A percentile compares a stretch with the other conserved stretches of the same genome.
These are phyloP conservation scores for Luperina testacea DNA, from an alignment of 2,888 invertebrate genomes.

Conservation along the genomic window DNA sequence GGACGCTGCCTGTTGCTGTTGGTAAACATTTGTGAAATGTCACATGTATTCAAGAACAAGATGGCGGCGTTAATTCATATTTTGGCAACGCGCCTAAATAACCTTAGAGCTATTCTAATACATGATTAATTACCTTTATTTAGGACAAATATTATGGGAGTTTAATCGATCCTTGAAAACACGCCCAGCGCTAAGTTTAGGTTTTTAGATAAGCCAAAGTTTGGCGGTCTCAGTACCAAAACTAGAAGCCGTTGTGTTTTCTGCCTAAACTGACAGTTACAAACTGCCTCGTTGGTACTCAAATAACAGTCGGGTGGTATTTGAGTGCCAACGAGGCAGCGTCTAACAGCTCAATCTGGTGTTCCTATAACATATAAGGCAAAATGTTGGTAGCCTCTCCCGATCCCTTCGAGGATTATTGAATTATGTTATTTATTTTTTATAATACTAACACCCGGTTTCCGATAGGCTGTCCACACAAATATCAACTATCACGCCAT, in stretches of 20 bases:
- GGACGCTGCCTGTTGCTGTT: background rate
- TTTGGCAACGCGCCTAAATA: background rate
- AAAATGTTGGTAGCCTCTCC: background rate
- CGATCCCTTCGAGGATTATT: background rate
- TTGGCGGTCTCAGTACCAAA: background rate
- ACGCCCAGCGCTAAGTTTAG: background rate
- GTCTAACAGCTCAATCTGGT: background rate
- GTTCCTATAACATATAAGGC: background rate
- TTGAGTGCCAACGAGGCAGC: no score
- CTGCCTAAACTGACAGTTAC: background rate
- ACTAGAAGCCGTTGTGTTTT: background rate
- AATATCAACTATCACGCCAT: background rate
- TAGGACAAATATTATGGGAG: background rate
- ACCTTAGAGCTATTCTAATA: background rate
- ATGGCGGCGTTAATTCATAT: background rate
- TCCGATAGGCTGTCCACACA: background rate
- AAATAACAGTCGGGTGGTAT: no score
- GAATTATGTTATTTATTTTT: no score
- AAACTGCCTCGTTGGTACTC: background rate
- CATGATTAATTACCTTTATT: background rate
- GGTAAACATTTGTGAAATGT: background rate
- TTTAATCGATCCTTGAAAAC: background rate
- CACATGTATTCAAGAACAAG: background rate
- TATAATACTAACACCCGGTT: background rate
- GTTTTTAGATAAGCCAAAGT: background rate